Conservation (phyloP, 2,797 vertebrate species). For the Poecilia picta region DNA sequence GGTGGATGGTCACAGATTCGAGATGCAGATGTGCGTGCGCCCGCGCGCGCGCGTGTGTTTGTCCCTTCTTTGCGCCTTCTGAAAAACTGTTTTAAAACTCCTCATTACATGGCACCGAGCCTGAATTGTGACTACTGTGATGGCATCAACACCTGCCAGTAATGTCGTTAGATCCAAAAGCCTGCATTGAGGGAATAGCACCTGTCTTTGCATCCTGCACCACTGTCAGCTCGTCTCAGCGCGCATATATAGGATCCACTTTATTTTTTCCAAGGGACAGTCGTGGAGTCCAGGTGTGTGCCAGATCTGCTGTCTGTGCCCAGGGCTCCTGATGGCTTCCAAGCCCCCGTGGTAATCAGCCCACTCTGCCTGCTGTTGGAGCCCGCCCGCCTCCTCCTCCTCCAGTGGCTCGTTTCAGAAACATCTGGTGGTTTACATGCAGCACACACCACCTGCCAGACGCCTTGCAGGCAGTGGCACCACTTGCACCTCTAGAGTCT, state of each 20-base stretch:
- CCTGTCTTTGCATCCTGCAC: conserved; percentile 75
- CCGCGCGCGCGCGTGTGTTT: background rate
- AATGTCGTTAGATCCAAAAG: conserved; percentile 75
- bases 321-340: conserved; percentile 82
- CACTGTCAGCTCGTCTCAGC: conserved; percentile 74
- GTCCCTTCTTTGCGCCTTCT: conserved; percentile 18
- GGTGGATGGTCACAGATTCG: conserved; percentile 46
- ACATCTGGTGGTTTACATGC: conserved; percentile 85
- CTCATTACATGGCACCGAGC: conserved; percentile 72
- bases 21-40: conserved; percentile 12
- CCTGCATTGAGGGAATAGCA: conserved; percentile 79
- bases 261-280: conserved; percentile 81
- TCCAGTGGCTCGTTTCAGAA: conserved; percentile 82
- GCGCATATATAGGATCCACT: conserved; percentile 71
- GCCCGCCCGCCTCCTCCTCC: conserved; percentile 75
- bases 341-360: conserved; percentile 83
- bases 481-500: conserved; percentile 63
- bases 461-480: conserved; percentile 74
- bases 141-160: conserved; percentile 78
- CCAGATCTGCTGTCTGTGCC: conserved; percentile 81
- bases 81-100: conserved; percentile 41
- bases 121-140: conserved; percentile 72
- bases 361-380: conserved; percentile 81
- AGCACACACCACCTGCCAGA: conserved; percentile 82
- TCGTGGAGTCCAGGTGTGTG: conserved; percentile 79